Conservation (phyloP, 2,888 invertebrate species). For the Nomada hirtipes region DNA sequence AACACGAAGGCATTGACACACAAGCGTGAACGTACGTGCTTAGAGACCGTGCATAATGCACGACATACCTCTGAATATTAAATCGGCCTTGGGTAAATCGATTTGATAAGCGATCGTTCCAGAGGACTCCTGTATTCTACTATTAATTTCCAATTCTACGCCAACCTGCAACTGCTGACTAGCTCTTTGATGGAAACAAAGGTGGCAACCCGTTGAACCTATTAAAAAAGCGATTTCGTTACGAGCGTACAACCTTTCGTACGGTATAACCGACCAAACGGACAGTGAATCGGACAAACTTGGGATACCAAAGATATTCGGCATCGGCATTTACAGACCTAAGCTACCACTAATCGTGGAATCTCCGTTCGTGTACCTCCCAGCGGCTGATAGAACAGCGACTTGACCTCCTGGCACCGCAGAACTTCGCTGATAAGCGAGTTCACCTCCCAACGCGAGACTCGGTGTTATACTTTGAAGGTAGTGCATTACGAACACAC, state of each 20-base stretch:
- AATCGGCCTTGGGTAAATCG: constrained; percentile 97
- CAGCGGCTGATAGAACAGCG: constrained; percentile 94
- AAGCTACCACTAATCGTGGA: constrained; percentile 81
- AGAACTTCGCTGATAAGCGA: constrained; percentile 96
- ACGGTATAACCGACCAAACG: not conserved
- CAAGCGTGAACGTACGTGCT: not conserved
- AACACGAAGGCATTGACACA: not conserved
- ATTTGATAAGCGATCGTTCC: constrained; percentile 97
- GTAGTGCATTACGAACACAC: constrained; percentile 93
- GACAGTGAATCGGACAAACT: too few relatives aligned
- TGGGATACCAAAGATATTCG: not conserved
- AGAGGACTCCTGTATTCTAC: constrained; percentile 95
- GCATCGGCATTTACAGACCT: constrained; percentile 82
- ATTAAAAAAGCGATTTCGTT: not conserved
- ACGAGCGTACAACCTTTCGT: too few relatives aligned
- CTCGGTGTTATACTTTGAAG: constrained; percentile 94
- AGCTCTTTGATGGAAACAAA: constrained; percentile 97
- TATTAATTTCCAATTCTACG: constrained; percentile 97
- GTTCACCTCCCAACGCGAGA: constrained; percentile 95
- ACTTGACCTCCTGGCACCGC: constrained; percentile 96
- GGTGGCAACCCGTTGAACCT: constrained; percentile 92
- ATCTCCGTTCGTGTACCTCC: constrained; percentile 89
- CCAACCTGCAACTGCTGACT: constrained; percentile 96
- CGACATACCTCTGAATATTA: constrained; percentile 94
- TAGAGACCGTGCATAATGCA: too few relatives aligned